Conservation (phyloP, 2,797 vertebrate genomes). For the Lepidocolaptes lacrymiger region DNA sequence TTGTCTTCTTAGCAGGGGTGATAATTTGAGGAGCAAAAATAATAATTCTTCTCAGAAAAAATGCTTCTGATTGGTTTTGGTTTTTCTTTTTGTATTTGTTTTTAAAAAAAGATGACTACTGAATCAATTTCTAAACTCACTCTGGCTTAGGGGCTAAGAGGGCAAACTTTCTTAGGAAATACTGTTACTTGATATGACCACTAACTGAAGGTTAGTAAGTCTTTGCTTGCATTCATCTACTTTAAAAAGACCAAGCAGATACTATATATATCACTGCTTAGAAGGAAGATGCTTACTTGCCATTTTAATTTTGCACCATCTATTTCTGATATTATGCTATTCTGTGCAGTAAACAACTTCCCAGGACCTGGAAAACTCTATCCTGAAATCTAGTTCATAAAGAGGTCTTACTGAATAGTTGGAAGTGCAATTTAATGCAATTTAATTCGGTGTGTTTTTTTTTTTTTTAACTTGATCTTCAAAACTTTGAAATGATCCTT, state of each 20-base stretch:
- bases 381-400: constrained; percentile 8
- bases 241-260: constrained; percentile 23
- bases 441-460: neutral
- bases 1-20: constrained; percentile 12
- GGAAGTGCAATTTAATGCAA: neutral
- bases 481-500: neutral
- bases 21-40: constrained; percentile 28
- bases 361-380: constrained; percentile 5
- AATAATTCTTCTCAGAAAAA: constrained; percentile 25
- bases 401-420: neutral
- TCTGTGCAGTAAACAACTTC: neutral
- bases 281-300: constrained; percentile 15
- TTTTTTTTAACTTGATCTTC: neutral
- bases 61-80: neutral
- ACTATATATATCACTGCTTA: constrained; percentile 8
- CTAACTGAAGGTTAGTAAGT: constrained; percentile 64
- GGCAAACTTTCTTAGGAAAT: constrained; percentile 56
- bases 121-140: constrained; percentile 65
- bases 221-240: constrained; percentile 25
- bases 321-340: neutral
- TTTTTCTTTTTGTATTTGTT: neutral
- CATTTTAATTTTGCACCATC: constrained; percentile 63
- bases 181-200: constrained; percentile 1
- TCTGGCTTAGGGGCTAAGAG: constrained; percentile 3
- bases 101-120: constrained; percentile 27